phyloP scores from a whole-genome alignment of 2,113 vertebrate species.

The Pipa parva region DNA sequence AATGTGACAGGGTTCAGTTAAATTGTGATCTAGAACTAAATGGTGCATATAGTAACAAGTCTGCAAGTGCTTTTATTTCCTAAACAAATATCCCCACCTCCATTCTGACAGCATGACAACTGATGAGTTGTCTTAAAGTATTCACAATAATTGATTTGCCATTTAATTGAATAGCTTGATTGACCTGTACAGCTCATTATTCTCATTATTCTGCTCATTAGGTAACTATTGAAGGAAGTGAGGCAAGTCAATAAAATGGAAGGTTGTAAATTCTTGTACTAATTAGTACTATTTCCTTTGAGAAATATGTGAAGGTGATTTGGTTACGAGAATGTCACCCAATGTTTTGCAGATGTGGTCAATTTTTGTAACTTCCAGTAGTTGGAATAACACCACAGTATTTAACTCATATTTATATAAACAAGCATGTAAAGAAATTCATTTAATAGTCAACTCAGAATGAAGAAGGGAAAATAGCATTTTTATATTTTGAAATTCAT shows the following conservation, averaged over 20 bases:
- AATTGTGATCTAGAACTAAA: not conserved
- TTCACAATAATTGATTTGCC: conserved; percentile 99
- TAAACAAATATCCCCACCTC: conserved; percentile 14
- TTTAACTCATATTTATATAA: too few relatives aligned
- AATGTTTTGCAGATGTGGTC: not conserved
- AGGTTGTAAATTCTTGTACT: conserved; percentile 99
- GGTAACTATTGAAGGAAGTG: conserved; percentile 99
- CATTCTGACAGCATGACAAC: conserved; percentile 48
- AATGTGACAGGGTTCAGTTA: too few relatives aligned
- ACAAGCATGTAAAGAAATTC: too few relatives aligned
- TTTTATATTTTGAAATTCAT: too few relatives aligned
- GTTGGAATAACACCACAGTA: too few relatives aligned
- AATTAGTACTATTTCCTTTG: conserved; percentile 98
- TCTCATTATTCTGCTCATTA: conserved; percentile 99
- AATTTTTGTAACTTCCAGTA: too few relatives aligned
- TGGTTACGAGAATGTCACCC: conserved; percentile 87
- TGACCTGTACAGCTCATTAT: conserved; percentile 72
- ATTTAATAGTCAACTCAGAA: too few relatives aligned
- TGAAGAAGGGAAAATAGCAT: too few relatives aligned
- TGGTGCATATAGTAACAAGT: conserved; percentile 6
- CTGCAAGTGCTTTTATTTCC: conserved; percentile 12
- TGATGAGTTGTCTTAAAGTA: conserved; percentile 81
- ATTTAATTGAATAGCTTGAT: conserved; percentile 99
- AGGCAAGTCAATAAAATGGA: conserved; percentile 99
- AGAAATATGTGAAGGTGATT: conserved; percentile 99